phyloP scores from a whole-genome alignment of 2,797 vertebrate genomes.

The Anabacerthia variegaticeps region DNA sequence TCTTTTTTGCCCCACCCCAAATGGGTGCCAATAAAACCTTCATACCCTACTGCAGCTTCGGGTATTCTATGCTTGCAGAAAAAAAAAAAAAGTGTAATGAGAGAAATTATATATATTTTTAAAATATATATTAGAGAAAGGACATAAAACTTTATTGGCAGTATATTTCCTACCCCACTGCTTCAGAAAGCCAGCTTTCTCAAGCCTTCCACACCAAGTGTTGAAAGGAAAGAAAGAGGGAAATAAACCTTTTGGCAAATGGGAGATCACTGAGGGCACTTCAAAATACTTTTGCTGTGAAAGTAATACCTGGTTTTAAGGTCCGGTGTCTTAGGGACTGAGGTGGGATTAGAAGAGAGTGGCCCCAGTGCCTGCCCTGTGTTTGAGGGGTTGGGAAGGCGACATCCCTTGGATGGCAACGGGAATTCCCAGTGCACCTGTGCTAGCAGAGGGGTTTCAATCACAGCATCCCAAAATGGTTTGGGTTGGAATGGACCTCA shows the following conservation, averaged over 20 bases:
- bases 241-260: not conserved
- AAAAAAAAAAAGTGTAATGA: not conserved
- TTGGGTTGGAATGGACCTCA: not conserved
- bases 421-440: not conserved
- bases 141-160: constrained; percentile 16
- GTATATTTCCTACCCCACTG: not conserved
- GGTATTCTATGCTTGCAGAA: not conserved
- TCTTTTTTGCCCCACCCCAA: not conserved
- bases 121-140: not conserved
- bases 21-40: constrained; percentile 21
- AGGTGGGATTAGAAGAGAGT: not conserved
- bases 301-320: not conserved
- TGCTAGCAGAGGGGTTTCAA: fast-evolving
- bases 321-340: not conserved
- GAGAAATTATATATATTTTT: not conserved
- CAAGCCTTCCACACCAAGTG: not conserved
- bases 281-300: not conserved
- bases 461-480: fast-evolving
- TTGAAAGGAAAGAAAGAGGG: not conserved
- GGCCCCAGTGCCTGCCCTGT: not conserved
- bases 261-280: not conserved
- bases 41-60: not conserved
- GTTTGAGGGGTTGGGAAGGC: not conserved
- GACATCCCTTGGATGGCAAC: not conserved
- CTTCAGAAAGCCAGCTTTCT: not conserved